Evolutionary conservation across 2,797 vertebrate genomes (phyloP).

Genomic region (Ciconia nigra): DNA sequence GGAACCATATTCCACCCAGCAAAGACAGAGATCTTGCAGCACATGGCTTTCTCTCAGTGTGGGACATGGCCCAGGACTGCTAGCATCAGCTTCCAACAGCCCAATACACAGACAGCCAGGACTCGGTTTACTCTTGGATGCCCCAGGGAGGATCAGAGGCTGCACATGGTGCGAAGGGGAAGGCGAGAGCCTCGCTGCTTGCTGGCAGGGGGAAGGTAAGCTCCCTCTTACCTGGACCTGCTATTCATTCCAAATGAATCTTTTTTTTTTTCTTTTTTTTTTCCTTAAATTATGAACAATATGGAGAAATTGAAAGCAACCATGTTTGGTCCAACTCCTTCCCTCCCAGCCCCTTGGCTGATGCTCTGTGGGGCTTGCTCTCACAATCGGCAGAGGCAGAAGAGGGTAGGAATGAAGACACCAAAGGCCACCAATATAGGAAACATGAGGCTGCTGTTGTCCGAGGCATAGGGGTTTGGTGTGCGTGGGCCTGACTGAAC

Average conservation of each 20-base stretch:
- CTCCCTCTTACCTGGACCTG: constrained; percentile 58
- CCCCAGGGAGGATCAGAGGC: constrained; percentile 41
- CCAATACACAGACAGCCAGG: background rate
- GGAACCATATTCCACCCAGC: constrained; percentile 8
- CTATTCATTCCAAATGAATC: constrained; percentile 56
- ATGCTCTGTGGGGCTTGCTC: constrained; percentile 52
- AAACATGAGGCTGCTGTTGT: constrained; percentile 99
- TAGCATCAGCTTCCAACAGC: constrained; percentile 12
- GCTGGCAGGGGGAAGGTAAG: constrained; percentile 52
- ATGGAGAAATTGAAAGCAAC: constrained; percentile 72
- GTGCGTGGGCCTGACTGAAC: constrained; percentile 96
- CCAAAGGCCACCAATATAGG: constrained; percentile 98
- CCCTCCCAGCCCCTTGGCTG: constrained; percentile 61
- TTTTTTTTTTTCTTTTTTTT: background rate
- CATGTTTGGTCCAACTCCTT: constrained; percentile 59
- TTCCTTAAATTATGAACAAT: constrained; percentile 71
- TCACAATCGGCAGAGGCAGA: constrained; percentile 99
- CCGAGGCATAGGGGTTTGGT: constrained; percentile 95
- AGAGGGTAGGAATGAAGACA: constrained; percentile 99
- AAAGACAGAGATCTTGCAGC: constrained; percentile 33
- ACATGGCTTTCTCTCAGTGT: constrained; percentile 24
- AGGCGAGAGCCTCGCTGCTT: constrained; percentile 52
- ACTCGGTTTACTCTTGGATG: constrained; percentile 47
- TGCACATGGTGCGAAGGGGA: constrained; percentile 31
- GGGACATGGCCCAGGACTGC: background rate